Conservation (phyloP, 2,888 invertebrate genomes). For the Strigamia crassipes region DNA sequence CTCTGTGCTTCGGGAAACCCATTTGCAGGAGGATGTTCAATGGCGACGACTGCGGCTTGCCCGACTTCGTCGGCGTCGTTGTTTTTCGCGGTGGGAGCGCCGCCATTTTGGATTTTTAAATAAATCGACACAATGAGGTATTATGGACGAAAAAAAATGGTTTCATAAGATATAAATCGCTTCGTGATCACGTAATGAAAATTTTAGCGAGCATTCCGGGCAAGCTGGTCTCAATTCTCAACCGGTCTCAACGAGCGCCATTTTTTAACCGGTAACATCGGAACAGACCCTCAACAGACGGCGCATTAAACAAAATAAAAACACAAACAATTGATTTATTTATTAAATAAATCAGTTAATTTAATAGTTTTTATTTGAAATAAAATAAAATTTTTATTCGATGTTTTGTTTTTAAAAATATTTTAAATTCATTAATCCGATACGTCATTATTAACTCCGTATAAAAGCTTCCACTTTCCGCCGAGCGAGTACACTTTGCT, state of each 20-base stretch:
- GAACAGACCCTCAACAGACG: background rate
- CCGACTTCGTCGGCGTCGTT: conserved; percentile 72
- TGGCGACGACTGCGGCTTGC: conserved; percentile 75
- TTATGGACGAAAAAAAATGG: too few relatives aligned
- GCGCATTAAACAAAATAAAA: background rate
- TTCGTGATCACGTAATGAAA: background rate
- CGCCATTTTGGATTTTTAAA: conserved; percentile 65
- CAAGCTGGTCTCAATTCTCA: background rate
- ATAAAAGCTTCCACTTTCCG: background rate
- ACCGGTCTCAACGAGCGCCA: background rate
- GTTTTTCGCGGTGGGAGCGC: conserved; percentile 77
- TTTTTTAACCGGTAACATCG: background rate
- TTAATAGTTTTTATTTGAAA: too few relatives aligned
- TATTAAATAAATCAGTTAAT: too few relatives aligned
- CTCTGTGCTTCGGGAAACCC: conserved; percentile 85
- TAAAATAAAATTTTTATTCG: too few relatives aligned
- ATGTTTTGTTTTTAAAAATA: too few relatives aligned
- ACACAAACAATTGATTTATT: too few relatives aligned
- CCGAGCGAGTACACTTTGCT: background rate
- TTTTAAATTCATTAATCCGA: too few relatives aligned
- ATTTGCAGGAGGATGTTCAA: conserved; percentile 82
- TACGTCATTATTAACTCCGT: background rate
- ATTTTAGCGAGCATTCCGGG: background rate
- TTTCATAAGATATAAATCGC: background rate
- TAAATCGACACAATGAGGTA: background rate